A percentile compares a stretch with the other conserved stretches of the same genome.
Conservation (phyloP, 2,797 vertebrate species). For the Cichlasoma orientale region DNA sequence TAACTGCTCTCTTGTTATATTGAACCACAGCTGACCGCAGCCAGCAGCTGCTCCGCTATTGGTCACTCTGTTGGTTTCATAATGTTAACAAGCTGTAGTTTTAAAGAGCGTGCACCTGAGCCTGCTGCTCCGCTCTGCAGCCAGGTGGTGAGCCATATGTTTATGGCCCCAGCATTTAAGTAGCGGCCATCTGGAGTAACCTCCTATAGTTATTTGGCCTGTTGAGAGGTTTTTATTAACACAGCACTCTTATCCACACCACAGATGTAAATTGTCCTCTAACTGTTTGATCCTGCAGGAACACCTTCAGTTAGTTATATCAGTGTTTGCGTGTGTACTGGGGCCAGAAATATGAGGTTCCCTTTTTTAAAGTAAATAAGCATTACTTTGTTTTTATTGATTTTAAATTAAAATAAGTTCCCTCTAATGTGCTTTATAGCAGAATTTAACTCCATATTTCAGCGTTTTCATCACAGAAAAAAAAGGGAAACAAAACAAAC, state of each 20-base stretch:
- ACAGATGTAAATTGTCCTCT: neutral
- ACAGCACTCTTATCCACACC: neutral
- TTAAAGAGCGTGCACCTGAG: neutral
- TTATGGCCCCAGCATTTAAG: neutral
- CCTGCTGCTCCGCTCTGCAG: neutral
- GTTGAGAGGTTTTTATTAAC: neutral
- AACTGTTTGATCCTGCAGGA: neutral
- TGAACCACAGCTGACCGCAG: neutral
- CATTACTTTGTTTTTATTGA: neutral
- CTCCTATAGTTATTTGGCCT: neutral
- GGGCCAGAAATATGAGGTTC: neutral
- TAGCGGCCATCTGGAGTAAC: neutral
- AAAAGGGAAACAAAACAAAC: neutral
- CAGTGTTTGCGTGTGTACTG: too few species aligned
- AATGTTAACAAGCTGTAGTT: neutral
- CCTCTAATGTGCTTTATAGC: neutral
- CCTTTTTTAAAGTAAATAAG: neutral
- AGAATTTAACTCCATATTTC: too few species aligned
- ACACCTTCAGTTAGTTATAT: neutral
- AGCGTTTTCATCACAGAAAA: neutral
- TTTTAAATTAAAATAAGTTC: neutral
- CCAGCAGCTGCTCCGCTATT: too few species aligned
- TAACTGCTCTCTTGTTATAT: accelerated
- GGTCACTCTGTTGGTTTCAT: neutral
- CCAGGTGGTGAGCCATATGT: conserved; percentile 4